These are phyloP conservation scores for Chalcosyrphus nemorum DNA, from an alignment of 2,888 invertebrate species.

Conservation along the genomic window DNA sequence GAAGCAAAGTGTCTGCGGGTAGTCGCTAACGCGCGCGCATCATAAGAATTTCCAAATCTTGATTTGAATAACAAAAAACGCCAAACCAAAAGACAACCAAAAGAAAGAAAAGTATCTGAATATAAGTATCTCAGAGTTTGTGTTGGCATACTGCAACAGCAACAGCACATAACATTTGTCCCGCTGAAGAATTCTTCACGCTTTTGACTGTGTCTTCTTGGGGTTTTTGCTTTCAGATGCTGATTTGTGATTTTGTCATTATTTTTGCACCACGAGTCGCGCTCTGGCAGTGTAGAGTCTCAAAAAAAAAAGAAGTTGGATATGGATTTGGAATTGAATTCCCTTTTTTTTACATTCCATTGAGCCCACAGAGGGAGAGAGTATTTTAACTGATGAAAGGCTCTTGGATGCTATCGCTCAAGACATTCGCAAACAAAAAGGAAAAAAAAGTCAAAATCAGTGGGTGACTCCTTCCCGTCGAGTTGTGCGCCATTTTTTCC, in stretches of 20 bases:
- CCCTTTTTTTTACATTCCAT: slow-evolving; percentile 52
- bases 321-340: slow-evolving; percentile 63
- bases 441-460: slow-evolving; percentile 48
- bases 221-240: slow-evolving; percentile 65
- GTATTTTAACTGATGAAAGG: slow-evolving; percentile 68
- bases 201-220: slow-evolving; percentile 55
- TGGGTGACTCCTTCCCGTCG: slow-evolving; percentile 67
- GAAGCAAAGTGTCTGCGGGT: slow-evolving; percentile 68
- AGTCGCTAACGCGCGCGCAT: slow-evolving; percentile 63
- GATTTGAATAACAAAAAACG: slow-evolving; percentile 57
- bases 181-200: slow-evolving; percentile 64
- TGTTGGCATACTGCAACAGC: slow-evolving; percentile 21
- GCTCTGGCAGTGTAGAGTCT: neutral
- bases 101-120: slow-evolving; percentile 2
- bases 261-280: slow-evolving; percentile 65
- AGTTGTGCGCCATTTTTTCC: slow-evolving; percentile 59
- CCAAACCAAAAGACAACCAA: neutral
- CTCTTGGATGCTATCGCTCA: slow-evolving; percentile 50
- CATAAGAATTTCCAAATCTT: slow-evolving; percentile 71
- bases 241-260: slow-evolving; percentile 72
- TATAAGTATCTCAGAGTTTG: slow-evolving; percentile 20
- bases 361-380: slow-evolving; percentile 26
- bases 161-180: neutral
- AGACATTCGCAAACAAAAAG: slow-evolving; percentile 9
- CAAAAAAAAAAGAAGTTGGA: slow-evolving; percentile 22